Evolutionary conservation across 2,797 vertebrate species (phyloP).

Genomic region (Pangasius sanitwongsei): DNA sequence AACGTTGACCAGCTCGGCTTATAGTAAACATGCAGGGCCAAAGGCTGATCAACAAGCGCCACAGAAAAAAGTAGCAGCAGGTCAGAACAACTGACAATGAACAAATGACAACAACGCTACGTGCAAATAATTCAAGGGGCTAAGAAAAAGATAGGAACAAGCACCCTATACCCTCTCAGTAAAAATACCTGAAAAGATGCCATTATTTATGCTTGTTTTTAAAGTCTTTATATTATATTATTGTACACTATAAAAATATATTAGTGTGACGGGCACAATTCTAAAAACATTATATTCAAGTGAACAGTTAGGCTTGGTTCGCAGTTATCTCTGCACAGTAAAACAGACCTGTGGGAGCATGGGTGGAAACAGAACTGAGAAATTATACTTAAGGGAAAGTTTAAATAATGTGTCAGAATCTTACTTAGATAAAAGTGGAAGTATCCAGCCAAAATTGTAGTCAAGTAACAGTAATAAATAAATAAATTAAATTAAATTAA

Average conservation of each 20-base stretch:
- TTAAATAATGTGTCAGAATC: background rate
- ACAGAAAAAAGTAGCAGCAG: background rate
- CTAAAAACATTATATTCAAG: background rate
- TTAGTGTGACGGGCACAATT: background rate
- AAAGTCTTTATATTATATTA: background rate
- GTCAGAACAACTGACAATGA: background rate
- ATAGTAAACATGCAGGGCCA: conserved; percentile 45
- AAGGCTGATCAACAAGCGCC: conserved; percentile 22
- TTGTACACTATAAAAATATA: background rate
- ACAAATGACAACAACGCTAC: conserved; percentile 4
- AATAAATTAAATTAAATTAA: background rate
- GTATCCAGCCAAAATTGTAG: background rate
- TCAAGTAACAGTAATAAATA: background rate
- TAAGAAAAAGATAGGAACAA: background rate
- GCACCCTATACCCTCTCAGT: background rate
- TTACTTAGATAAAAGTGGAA: background rate
- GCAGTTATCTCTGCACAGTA: background rate
- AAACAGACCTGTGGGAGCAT: background rate
- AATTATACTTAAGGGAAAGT: background rate
- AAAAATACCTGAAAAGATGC: background rate
- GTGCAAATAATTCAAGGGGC: conserved; percentile 23
- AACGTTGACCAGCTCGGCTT: conserved; percentile 14
- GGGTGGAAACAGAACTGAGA: background rate
- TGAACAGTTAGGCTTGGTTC: background rate
- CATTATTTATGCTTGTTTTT: background rate